Conservation (phyloP, 2,888 invertebrate genomes). For the Drosophila quasianomalipes region DNA sequence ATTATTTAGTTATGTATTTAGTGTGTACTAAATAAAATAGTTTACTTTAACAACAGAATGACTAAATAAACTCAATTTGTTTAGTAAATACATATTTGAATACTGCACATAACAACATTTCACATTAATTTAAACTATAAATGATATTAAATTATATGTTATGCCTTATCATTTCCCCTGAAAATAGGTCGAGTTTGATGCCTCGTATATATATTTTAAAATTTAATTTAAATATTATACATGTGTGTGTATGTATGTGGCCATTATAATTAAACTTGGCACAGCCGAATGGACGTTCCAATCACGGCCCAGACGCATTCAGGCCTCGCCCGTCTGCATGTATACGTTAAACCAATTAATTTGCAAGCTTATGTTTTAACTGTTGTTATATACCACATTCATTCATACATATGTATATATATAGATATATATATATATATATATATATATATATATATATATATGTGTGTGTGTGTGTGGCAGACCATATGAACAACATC, state of each 20-base stretch:
- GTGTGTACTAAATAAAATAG: not conserved
- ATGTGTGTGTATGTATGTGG: constrained; percentile 4
- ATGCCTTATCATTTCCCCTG: not conserved
- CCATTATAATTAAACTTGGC: constrained; percentile 48
- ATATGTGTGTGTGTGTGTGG: constrained; percentile 4
- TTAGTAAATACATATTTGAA: not conserved
- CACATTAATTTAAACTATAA: not conserved
- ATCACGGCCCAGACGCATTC: constrained; percentile 42
- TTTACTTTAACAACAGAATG: not conserved
- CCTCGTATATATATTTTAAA: not conserved
- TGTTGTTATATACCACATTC: constrained; percentile 27
- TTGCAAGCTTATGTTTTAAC: constrained; percentile 56
- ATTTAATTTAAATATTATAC: constrained; percentile 37
- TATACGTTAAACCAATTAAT: constrained; percentile 57
- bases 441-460: constrained; percentile 3
- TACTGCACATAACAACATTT: not conserved
- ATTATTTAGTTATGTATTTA: not conserved
- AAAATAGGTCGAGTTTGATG: not conserved
- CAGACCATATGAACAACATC: constrained; percentile 42
- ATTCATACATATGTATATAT: constrained; percentile 24
- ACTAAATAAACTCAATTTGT: not conserved
- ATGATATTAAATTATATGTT: not conserved
- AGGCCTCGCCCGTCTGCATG: constrained; percentile 30
- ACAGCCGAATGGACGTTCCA: constrained; percentile 33
- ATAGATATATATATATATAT: not conserved